A percentile compares a stretch with the other conserved stretches of the same genome.
Evolutionary conservation across 2,113 vertebrate species (phyloP).

Genomic region (Actenoides lindsayi): DNA sequence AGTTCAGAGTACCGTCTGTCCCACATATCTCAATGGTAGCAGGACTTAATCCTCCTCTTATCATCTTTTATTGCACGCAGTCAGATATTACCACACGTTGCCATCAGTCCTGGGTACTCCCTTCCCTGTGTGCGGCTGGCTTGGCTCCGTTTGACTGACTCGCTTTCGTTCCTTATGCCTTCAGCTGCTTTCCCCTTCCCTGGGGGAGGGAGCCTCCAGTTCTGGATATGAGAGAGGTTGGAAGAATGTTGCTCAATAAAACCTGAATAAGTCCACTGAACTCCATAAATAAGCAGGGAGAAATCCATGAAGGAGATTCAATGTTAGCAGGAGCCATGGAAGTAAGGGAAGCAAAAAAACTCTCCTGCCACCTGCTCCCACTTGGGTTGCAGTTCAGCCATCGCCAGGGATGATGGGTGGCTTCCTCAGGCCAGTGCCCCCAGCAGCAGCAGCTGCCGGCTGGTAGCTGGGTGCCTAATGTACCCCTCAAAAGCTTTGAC

Average conservation of each 20-base stretch:
- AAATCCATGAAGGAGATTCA: not conserved
- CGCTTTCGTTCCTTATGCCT: not conserved
- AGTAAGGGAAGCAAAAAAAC: not conserved
- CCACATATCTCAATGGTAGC: not conserved
- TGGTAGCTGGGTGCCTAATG: not conserved
- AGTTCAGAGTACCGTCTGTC: not conserved
- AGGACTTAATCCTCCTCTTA: slow-evolving; percentile 28
- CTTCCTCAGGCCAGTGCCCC: not conserved
- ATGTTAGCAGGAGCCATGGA: not conserved
- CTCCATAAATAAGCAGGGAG: not conserved
- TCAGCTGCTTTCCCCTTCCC: not conserved
- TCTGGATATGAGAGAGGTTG: not conserved
- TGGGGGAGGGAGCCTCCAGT: not conserved
- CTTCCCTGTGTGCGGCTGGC: not conserved
- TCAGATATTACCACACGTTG: not conserved
- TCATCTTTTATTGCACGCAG: slow-evolving; percentile 14
- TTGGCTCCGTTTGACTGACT: not conserved
- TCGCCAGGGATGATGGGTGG: accelerated
- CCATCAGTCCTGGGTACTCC: not conserved
- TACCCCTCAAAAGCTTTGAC: accelerated
- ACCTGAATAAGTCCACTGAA: not conserved
- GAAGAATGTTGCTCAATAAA: not conserved
- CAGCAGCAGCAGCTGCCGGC: not conserved
- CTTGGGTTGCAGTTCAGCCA: not conserved
- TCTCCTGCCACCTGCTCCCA: not conserved